A percentile compares a stretch with the other conserved stretches of the same genome.
phyloP scores from a whole-genome alignment of 2,797 vertebrate species.

The Scarus forsteni region DNA sequence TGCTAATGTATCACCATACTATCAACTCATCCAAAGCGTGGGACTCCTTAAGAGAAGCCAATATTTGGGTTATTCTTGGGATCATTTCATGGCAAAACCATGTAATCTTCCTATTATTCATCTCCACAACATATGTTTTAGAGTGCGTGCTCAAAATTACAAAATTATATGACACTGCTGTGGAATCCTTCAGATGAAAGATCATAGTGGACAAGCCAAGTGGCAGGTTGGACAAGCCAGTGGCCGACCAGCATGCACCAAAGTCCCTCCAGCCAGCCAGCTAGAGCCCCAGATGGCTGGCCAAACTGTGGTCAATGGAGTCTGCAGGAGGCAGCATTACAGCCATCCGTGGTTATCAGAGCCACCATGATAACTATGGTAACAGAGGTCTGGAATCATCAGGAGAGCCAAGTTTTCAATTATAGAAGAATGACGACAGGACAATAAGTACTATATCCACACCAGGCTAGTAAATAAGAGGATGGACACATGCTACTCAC shows the following conservation, averaged over 20 bases:
- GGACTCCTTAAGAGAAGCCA: background rate
- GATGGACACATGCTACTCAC: conserved; percentile 23
- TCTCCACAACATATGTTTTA: conserved; percentile 15
- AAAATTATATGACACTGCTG: conserved; percentile 45
- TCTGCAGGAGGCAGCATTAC: conserved; percentile 59
- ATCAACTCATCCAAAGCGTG: background rate
- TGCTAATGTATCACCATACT: no score
- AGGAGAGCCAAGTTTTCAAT: conserved; percentile 59
- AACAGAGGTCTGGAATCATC: conserved; percentile 66
- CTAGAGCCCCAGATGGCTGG: conserved; percentile 60
- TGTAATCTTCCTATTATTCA: conserved; percentile 21
- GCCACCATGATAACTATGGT: conserved; percentile 60
- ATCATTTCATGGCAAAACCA: background rate
- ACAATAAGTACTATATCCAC: conserved; percentile 48
- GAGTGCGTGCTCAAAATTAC: conserved; percentile 24
- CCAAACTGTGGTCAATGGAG: conserved; percentile 66
- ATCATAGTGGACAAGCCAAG: conserved; percentile 53
- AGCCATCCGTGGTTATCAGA: conserved; percentile 68
- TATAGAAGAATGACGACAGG: conserved; percentile 46
- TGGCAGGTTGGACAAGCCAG: conserved; percentile 61
- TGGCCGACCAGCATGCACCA: conserved; percentile 60
- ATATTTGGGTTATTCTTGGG: background rate
- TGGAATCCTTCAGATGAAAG: conserved; percentile 50
- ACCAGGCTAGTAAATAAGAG: conserved; percentile 45
- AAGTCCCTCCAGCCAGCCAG: conserved; percentile 54